phyloP scores from a whole-genome alignment of 2,113 vertebrate genomes.

The Donacobius atricapilla region DNA sequence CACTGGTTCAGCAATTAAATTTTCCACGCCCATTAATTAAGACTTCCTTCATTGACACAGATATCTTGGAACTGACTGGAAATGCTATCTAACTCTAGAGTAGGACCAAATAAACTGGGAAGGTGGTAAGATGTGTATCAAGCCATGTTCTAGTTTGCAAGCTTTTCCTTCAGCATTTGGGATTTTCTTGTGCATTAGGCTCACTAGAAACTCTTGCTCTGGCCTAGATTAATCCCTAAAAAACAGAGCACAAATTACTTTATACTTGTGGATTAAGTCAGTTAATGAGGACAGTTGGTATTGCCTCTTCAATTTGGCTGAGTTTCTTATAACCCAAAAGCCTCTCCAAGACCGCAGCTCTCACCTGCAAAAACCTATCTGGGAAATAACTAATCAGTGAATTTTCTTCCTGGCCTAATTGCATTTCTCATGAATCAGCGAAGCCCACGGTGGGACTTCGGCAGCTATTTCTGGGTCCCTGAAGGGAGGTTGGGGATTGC shows the following conservation, averaged over 20 bases:
- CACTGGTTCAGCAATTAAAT: not conserved
- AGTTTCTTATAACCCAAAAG: not conserved
- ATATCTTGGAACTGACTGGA: not conserved
- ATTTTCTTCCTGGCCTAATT: slow-evolving; percentile 13
- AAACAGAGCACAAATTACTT: not conserved
- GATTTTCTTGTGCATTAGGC: not conserved
- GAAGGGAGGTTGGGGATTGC: slow-evolving; percentile 18
- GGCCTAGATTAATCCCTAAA: not conserved
- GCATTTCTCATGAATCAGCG: slow-evolving; percentile 21
- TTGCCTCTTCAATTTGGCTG: not conserved
- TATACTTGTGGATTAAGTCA: not conserved
- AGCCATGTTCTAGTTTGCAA: not conserved
- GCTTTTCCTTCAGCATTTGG: not conserved
- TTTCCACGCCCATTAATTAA: not conserved
- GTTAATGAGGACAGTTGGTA: slow-evolving; percentile 15
- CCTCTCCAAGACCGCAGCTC: not conserved
- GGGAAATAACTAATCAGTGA: slow-evolving; percentile 10
- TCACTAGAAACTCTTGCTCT: not conserved
- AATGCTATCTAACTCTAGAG: not conserved
- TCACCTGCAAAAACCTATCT: slow-evolving; percentile 2
- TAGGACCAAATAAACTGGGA: not conserved
- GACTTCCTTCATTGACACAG: not conserved
- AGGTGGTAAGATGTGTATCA: not conserved
- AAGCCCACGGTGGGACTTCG: not conserved
- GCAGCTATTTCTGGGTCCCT: slow-evolving; percentile 35